Evolutionary conservation across 2,113 vertebrate genomes (phyloP), one percentile per base, ranked within the genome.

Genomic region (Pteropus alecto): DNA sequence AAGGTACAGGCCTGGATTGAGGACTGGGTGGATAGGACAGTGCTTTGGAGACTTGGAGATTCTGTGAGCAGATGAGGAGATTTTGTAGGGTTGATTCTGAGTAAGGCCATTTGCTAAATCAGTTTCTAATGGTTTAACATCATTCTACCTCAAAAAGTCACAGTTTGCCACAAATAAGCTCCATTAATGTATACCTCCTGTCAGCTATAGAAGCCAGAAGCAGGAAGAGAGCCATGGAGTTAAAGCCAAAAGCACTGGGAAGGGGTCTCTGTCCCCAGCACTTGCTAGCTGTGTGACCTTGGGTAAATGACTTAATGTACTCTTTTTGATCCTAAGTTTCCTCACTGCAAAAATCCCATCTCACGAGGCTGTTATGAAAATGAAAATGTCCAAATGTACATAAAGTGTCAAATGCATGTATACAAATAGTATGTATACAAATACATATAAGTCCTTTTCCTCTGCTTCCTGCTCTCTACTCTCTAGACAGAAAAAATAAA

Each of bases 101-200:
- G 33, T 38, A 85, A 96, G 22, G 89, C 5, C 56, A 51, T 38
- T 71, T 60, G 24, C 68, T 96, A 68, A 81, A 95, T 97, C 18
- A 30, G 41, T 96, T 88, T 76, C 68, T 87, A 94, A 70, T 12
- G 28, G 87, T n/a, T 68, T 51, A 94, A 30, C 63, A 91, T 63
- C 83, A 74, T 82, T 87, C 26, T 83, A 6, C 35, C 61, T 97
- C 81, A 33, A 71, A 88, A 90, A 68, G 46, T 61, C 67, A 79
- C 2, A 56, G 35, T 11, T 7, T 51, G 43, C 46, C 33, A 73
- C 76, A 93, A 51, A 84, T 68, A 70, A 70, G 70, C 18, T 24
- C 38, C 21, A 63, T 82, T 65, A 77, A 65, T 3, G 11, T 2
- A 28, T 12, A 46, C 41, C 22, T 85, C 61, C 41, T 48, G 13